Evolutionary conservation across 2,113 vertebrate genomes (phyloP).

Genomic region (Dasypus novemcinctus): DNA sequence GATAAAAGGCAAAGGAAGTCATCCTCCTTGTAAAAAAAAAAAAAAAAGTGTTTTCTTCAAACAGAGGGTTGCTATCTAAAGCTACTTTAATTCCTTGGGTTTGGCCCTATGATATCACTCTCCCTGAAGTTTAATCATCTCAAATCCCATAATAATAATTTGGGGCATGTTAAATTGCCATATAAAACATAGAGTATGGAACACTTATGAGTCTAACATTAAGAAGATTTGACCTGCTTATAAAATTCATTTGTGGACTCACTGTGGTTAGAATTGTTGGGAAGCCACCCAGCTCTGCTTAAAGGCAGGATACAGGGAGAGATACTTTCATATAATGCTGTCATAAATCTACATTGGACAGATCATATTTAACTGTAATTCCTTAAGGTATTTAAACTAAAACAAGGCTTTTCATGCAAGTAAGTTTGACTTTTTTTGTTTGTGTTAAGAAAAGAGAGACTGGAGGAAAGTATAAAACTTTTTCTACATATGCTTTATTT

Average conservation of each 20-base stretch:
- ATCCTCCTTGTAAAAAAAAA: slow-evolving; percentile 47
- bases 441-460: background rate
- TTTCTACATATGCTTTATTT: background rate
- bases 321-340: background rate
- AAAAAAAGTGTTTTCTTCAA: slow-evolving; percentile 60
- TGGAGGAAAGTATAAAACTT: background rate
- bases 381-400: background rate
- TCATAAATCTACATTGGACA: background rate
- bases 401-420: slow-evolving; percentile 10
- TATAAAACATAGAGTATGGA: slow-evolving; percentile 48
- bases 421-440: background rate
- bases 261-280: slow-evolving; percentile 33
- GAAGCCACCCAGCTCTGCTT: background rate
- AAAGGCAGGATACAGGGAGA: background rate
- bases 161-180: slow-evolving; percentile 53
- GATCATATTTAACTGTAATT: too few species aligned
- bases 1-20: slow-evolving; percentile 69
- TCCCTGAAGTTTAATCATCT: slow-evolving; percentile 64
- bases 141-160: slow-evolving; percentile 73
- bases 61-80: slow-evolving; percentile 64
- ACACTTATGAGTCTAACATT: slow-evolving; percentile 47
- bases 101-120: slow-evolving; percentile 61
- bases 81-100: slow-evolving; percentile 63
- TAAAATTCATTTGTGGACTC: slow-evolving; percentile 61
- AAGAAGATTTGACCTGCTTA: slow-evolving; percentile 63